Conservation (phyloP, 2,888 invertebrate genomes). For the Polyommatus iphigenia region DNA sequence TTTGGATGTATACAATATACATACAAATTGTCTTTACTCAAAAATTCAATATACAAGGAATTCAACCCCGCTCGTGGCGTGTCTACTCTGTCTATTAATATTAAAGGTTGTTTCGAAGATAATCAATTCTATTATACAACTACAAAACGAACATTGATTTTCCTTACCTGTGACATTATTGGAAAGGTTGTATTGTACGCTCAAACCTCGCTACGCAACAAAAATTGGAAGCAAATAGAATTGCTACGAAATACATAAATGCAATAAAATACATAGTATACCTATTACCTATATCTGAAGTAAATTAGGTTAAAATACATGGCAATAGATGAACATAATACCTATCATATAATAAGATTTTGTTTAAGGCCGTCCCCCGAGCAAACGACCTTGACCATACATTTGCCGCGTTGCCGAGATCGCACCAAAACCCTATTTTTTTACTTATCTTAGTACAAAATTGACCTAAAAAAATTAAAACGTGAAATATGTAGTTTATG, state of each 20-base stretch:
- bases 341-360: no score
- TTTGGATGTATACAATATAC: no score
- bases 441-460: no score
- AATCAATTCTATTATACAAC: conserved; percentile 27
- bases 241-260: conserved; percentile 1
- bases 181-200: background rate
- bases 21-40: background rate
- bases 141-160: conserved; percentile 23
- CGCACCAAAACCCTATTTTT: no score
- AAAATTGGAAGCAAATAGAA: conserved; percentile 12
- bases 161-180: conserved; percentile 19
- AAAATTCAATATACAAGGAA: background rate
- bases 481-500: no score
- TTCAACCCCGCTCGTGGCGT: background rate
- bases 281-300: background rate
- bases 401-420: no score
- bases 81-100: background rate
- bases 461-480: no score
- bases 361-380: no score
- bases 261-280: background rate
- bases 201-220: background rate
- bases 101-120: conserved; percentile 14
- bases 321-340: no score
- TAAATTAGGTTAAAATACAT: background rate
- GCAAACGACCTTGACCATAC: no score